Conservation (phyloP, 2,113 vertebrate species). For the Vulpes ferrilata region DNA sequence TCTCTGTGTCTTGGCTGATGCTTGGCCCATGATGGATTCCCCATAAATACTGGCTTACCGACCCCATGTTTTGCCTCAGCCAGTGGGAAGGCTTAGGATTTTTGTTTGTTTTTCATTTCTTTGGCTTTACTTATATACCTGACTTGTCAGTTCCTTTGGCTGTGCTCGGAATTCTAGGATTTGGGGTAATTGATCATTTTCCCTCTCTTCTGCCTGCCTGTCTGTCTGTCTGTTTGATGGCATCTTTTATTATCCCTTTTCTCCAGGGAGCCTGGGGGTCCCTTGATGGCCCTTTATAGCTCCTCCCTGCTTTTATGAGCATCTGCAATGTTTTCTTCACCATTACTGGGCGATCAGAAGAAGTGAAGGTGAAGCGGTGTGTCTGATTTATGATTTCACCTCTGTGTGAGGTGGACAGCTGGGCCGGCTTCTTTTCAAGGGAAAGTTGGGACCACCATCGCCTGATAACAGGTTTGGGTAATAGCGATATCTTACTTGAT, state of each 20-base stretch:
- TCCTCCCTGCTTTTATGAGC: not conserved
- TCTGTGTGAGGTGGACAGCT: fast-evolving
- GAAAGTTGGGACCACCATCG: not conserved
- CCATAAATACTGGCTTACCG: not conserved
- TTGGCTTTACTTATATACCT: slow-evolving; percentile 33
- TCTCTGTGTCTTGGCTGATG: not conserved
- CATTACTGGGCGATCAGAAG: not conserved
- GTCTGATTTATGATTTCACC: not conserved
- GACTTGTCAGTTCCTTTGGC: slow-evolving; percentile 54
- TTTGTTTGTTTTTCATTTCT: slow-evolving; percentile 39
- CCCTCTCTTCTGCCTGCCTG: slow-evolving; percentile 8
- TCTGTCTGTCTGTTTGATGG: slow-evolving; percentile 37
- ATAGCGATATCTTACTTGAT: not conserved
- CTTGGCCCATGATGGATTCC: not conserved
- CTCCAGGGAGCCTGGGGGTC: not conserved
- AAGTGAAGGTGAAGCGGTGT: not conserved
- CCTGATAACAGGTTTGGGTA: not conserved
- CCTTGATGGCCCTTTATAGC: slow-evolving; percentile 28
- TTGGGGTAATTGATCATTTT: slow-evolving; percentile 42
- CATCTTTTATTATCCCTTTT: not conserved
- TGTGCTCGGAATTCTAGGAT: slow-evolving; percentile 62
- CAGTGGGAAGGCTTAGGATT: not conserved
- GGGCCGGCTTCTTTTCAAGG: not conserved
- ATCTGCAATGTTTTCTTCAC: slow-evolving; percentile 22
- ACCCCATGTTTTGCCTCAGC: not conserved